Evolutionary conservation across 2,888 invertebrate genomes (phyloP).

Genomic region (Athalia rosae): DNA sequence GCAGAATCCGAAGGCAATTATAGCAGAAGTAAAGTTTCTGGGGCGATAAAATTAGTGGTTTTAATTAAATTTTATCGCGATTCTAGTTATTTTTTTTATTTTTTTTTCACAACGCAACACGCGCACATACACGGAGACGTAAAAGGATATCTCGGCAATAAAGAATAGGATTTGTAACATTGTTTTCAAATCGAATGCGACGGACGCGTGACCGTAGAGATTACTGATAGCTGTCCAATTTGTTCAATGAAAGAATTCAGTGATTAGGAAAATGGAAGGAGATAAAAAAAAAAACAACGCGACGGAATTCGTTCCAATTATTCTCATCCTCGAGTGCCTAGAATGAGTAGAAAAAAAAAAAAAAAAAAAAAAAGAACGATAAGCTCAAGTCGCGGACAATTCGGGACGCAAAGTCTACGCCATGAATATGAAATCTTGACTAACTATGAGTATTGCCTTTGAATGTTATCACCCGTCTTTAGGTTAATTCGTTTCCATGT

Average conservation of each 20-base stretch:
- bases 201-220: not conserved
- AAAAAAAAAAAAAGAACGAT: not conserved
- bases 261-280: not conserved
- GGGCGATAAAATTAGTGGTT: conserved; percentile 37
- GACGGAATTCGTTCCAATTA: not conserved
- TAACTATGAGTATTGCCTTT: not conserved
- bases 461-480: not conserved
- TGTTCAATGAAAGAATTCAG: not conserved
- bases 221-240: conserved; percentile 13
- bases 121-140: too few species aligned
- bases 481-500: too few species aligned
- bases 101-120: not conserved
- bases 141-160: too few species aligned
- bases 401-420: too few species aligned
- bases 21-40: conserved; percentile 31
- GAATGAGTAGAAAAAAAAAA: not conserved
- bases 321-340: too few species aligned
- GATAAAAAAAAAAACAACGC: conserved; percentile 32
- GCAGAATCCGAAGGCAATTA: conserved; percentile 28
- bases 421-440: not conserved
- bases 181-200: conserved; percentile 37
- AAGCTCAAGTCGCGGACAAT: conserved; percentile 1
- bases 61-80: conserved; percentile 39
- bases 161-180: conserved; percentile 15
- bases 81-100: too few species aligned